Percentiles rank a stretch among this genome's conserved stretches.
Evolutionary conservation across 2,888 invertebrate species (phyloP).

Genomic region (Drosophila koepferae): DNA sequence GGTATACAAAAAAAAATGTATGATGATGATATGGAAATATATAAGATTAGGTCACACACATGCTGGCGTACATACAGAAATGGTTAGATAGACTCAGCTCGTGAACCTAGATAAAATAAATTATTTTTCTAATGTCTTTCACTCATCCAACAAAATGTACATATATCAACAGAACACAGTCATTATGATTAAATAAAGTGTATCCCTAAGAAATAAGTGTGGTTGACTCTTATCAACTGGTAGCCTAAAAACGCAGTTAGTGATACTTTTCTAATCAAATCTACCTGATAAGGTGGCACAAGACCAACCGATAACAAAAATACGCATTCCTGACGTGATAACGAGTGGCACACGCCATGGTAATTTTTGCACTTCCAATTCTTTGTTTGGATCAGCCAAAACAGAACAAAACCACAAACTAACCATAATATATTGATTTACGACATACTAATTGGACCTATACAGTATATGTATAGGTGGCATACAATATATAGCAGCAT

Average conservation of each 20-base stretch:
- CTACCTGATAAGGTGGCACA: background rate
- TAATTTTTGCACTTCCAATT: background rate
- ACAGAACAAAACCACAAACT: background rate
- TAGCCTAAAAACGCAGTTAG: background rate
- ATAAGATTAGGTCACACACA: no score
- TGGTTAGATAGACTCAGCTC: no score
- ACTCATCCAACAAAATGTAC: no score
- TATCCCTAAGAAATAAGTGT: background rate
- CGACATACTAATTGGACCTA: background rate
- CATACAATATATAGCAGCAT: background rate
- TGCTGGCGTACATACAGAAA: no score
- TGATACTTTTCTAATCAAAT: background rate
- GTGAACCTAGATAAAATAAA: no score
- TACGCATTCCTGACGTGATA: background rate
- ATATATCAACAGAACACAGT: no score
- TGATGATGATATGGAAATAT: no score
- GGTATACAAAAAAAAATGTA: no score
- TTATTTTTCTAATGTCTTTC: no score
- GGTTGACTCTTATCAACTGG: background rate
- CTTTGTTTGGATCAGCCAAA: background rate
- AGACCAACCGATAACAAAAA: background rate
- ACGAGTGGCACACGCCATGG: no score
- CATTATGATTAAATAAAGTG: background rate
- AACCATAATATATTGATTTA: background rate
- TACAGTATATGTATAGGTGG: background rate